A percentile compares a stretch with the other conserved stretches of the same genome.
Evolutionary conservation across 2,113 vertebrate species (phyloP).

Genomic region (Dromaius novaehollandiae): DNA sequence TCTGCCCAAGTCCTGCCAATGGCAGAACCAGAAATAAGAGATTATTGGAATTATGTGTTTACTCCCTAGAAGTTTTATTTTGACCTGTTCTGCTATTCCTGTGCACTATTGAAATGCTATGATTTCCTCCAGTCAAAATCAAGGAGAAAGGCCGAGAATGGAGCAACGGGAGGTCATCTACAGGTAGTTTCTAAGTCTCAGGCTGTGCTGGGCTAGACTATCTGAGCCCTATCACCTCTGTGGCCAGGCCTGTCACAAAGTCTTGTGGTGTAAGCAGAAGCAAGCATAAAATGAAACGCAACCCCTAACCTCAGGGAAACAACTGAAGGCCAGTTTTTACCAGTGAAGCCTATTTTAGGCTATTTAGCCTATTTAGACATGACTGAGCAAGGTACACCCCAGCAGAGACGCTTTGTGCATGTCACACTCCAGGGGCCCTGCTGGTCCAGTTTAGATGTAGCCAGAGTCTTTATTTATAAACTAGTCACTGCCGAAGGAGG

Average conservation of each 20-base stretch:
- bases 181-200: neutral
- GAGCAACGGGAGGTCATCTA: neutral
- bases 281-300: neutral
- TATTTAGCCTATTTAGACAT: too few relatives aligned
- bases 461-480: neutral
- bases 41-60: neutral
- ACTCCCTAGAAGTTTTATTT: neutral
- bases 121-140: neutral
- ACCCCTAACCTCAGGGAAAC: neutral
- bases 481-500: neutral
- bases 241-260: neutral
- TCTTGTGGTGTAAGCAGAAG: neutral
- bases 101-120: neutral
- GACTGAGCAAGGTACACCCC: neutral
- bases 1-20: neutral
- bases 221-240: neutral
- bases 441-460: accelerated
- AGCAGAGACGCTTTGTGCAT: neutral
- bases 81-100: neutral
- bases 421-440: neutral
- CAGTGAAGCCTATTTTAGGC: neutral
- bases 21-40: neutral
- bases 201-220: neutral
- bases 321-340: neutral
- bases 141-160: neutral